Conservation (phyloP, 2,888 invertebrate species). For the Choristoneura rosaceana region DNA sequence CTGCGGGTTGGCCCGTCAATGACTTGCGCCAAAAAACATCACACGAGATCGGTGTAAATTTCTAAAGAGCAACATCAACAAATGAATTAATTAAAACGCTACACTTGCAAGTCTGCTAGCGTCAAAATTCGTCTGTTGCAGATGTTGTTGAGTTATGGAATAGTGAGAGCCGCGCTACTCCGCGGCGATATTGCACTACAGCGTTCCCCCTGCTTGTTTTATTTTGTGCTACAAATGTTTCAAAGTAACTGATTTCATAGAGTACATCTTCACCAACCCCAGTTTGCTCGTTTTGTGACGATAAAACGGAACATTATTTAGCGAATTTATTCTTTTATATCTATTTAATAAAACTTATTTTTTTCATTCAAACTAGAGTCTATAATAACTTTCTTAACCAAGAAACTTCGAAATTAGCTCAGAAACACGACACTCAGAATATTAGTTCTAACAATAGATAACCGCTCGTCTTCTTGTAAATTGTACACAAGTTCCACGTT, state of each 20-base stretch:
- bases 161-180: constrained; percentile 43
- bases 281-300: not conserved
- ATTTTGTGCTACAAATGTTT: constrained; percentile 46
- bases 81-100: constrained; percentile 45
- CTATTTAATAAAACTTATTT: too few relatives aligned
- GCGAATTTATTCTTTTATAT: not conserved
- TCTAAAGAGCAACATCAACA: constrained; percentile 37
- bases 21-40: constrained; percentile 49
- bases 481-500: not conserved
- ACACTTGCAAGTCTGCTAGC: constrained; percentile 23
- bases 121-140: constrained; percentile 39
- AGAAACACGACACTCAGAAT: not conserved
- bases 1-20: constrained; percentile 55
- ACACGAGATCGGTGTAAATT: constrained; percentile 53
- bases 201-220: constrained; percentile 45
- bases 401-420: too few relatives aligned
- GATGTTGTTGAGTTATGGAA: constrained; percentile 46
- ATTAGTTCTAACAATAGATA: not conserved
- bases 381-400: too few relatives aligned
- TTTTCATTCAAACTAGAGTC: not conserved
- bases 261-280: not conserved
- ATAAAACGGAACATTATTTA: not conserved
- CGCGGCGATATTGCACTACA: constrained; percentile 49
- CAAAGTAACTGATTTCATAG: not conserved
- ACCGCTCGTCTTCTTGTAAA: not conserved